Percentiles rank a stretch among this genome's conserved stretches.
Evolutionary conservation across 2,888 invertebrate species (phyloP).

Genomic region (Spisula subtruncata): DNA sequence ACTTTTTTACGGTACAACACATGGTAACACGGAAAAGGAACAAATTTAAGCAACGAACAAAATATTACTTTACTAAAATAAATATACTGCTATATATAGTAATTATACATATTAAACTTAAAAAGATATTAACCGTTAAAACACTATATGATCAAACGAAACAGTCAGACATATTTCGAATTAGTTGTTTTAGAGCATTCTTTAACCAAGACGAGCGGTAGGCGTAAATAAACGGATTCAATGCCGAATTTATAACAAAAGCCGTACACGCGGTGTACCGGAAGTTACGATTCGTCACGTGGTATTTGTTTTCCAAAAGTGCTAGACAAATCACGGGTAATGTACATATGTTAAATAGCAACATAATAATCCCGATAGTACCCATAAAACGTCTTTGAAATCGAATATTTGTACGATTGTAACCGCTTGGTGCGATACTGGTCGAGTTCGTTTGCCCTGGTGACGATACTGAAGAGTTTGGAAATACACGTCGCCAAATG

Average conservation of each 20-base stretch:
- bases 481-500: conserved; percentile 27
- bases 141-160: background rate
- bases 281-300: background rate
- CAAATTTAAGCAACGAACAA: no score
- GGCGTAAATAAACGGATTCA: conserved; percentile 42
- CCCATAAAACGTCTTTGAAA: conserved; percentile 17
- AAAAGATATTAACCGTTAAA: no score
- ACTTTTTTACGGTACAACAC: no score
- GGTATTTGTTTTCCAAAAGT: background rate
- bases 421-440: background rate
- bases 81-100: no score
- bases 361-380: conserved; percentile 33
- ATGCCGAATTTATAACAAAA: conserved; percentile 33
- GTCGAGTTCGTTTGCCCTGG: no score
- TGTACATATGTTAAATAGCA: conserved; percentile 35
- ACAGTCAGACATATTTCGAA: background rate
- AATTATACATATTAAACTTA: no score
- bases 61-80: no score
- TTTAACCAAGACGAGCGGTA: conserved; percentile 26
- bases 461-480: background rate
- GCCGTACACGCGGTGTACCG: conserved; percentile 13
- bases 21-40: no score
- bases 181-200: background rate
- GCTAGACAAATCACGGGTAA: background rate
- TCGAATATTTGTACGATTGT: conserved; percentile 22